Percentiles rank a stretch among this genome's conserved stretches.
Evolutionary conservation across 2,113 vertebrate genomes (phyloP).

Genomic region (Pandion haliaetus): DNA sequence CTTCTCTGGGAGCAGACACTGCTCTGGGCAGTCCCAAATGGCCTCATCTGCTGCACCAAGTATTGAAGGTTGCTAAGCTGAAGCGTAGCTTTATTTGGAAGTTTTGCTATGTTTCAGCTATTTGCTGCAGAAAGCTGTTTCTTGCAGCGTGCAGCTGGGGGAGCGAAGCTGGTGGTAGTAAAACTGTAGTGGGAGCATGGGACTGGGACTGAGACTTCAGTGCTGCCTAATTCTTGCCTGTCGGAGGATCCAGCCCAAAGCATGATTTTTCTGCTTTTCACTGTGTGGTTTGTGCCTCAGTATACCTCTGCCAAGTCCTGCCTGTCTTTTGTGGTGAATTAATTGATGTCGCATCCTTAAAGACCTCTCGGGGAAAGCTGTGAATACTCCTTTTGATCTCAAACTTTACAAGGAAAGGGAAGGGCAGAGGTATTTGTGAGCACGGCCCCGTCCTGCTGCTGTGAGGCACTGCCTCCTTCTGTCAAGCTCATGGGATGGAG

Average conservation of each 20-base stretch:
- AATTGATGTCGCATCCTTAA: not conserved
- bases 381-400: not conserved
- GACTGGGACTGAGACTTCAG: not conserved
- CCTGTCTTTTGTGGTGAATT: not conserved
- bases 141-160: not conserved
- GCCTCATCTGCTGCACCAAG: not conserved
- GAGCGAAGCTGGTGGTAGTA: not conserved
- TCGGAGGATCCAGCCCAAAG: not conserved
- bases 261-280: not conserved
- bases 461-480: not conserved
- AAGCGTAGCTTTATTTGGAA: not conserved
- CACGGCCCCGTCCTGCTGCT: rapidly evolving
- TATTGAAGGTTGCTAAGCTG: not conserved
- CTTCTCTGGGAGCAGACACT: rapidly evolving
- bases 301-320: not conserved
- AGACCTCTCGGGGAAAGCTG: not conserved
- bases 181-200: not conserved
- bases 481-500: not conserved
- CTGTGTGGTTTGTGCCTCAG: not conserved
- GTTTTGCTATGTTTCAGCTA: not conserved
- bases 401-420: not conserved
- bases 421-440: not conserved
- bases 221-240: not conserved
- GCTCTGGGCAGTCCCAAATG: not conserved
- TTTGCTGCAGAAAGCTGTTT: not conserved